Base-by-base conservation (phyloP, 2,797 vertebrate species). In the Malacoraja senta region DNA sequence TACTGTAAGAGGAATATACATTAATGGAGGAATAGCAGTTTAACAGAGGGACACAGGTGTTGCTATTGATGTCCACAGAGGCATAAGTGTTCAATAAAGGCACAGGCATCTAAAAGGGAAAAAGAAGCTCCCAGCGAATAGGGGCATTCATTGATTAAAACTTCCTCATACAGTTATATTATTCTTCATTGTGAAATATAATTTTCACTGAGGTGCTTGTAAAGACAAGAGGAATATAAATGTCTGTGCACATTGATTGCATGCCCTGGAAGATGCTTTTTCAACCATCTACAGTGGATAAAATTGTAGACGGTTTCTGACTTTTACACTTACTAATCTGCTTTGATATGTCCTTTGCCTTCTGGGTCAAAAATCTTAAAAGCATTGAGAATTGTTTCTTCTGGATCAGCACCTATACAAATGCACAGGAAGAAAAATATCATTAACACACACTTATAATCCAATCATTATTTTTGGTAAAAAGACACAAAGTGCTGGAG, bases 311-410 rank as follows among this genome's bases (percentile, higher is more conserved):
- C 63, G 12, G 61, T 88, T 74, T 74, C 71, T 21, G 12, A 26
- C 32, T 88, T 88, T 88, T 24, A 94, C 86, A 96, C 97, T 97
- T 96, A 98, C 98, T 98, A 97, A 13, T 98, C 98, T 94, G 97
- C 98, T 96, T 97, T 98, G 94, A 98, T 95, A 93, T 97, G 95
- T 38, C 98, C 98, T 94, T 97, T 98, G 93, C 96, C 97, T 94
- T 98, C 97, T 8, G 96, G 96, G 95, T 98, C 98, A 4, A 98
- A 98, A 95, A 98, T 97, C 96, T 98, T 98, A 94, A 98, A 98
- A 94, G 98, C 98, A 0, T 97, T 97, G 83, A 98, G 96, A 94
- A 98, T 98, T 94, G 97, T 98, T 95, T 98, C 98, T 95, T 98
- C 98, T 0, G 98, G 97, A 94, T 98, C 98, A 0, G 97, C 98